These are phyloP conservation scores for Formica selysi DNA, from an alignment of 1,140 invertebrate species.

Conservation along the genomic window DNA sequence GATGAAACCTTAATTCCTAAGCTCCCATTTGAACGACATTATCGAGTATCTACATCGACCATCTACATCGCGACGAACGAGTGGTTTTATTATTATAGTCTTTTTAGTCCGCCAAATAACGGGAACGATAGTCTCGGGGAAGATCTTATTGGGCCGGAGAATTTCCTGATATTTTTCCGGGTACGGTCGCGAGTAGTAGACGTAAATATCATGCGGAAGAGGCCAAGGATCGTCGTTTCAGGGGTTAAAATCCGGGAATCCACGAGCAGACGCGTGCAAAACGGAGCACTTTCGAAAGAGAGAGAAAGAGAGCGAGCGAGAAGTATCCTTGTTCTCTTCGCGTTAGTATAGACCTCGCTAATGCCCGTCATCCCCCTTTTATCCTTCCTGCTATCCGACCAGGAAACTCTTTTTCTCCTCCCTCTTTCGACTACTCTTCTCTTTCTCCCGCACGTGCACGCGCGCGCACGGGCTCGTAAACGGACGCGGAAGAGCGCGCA, in stretches of 20 bases:
- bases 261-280: constrained; percentile 57
- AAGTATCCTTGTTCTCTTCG: constrained; percentile 35
- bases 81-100: constrained; percentile 57
- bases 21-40: background rate
- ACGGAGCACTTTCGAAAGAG: constrained; percentile 62
- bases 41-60: constrained; percentile 20
- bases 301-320: constrained; percentile 55
- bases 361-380: constrained; percentile 59
- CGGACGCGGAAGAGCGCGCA: constrained; percentile 82
- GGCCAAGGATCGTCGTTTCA: constrained; percentile 67
- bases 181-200: constrained; percentile 66
- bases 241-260: constrained; percentile 68
- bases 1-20: constrained; percentile 44
- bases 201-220: constrained; percentile 56
- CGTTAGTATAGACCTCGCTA: constrained; percentile 55
- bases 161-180: constrained; percentile 80
- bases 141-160: constrained; percentile 65
- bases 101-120: constrained; percentile 64
- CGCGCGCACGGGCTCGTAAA: constrained; percentile 83
- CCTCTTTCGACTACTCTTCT: constrained; percentile 50
- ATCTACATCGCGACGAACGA: constrained; percentile 21
- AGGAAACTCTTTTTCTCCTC: constrained; percentile 55
- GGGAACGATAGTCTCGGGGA: constrained; percentile 50
- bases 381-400: constrained; percentile 44
- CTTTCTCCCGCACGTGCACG: constrained; percentile 41